phyloP scores from a whole-genome alignment of 2,888 invertebrate genomes.

The Galeopsomyia nigrocyanea region DNA sequence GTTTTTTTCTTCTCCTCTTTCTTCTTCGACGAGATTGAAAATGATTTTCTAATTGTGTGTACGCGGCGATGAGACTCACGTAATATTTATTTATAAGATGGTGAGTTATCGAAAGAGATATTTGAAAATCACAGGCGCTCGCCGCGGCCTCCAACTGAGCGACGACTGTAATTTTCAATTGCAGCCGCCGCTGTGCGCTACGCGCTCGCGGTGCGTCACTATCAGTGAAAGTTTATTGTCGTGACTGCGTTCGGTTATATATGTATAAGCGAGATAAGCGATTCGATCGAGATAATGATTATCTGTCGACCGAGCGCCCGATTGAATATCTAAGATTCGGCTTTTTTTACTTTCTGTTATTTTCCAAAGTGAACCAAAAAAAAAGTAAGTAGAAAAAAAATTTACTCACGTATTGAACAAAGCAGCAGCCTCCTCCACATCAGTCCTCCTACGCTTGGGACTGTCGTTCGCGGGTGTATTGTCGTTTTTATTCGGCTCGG shows the following conservation, averaged over 20 bases:
- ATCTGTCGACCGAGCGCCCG: not conserved
- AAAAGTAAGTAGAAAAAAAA: not conserved
- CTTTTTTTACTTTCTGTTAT: no score
- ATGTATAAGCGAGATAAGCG: not conserved
- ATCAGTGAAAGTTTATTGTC: not conserved
- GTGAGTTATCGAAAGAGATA: not conserved
- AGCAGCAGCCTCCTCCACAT: slow-evolving; percentile 56
- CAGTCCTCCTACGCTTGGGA: slow-evolving; percentile 56
- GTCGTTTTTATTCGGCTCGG: not conserved
- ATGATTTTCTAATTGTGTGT: slow-evolving; percentile 2
- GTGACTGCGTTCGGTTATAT: no score
- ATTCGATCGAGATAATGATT: slow-evolving; percentile 15
- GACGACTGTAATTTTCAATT: not conserved
- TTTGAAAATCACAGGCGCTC: no score
- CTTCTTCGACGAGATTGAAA: not conserved
- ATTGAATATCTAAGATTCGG: not conserved
- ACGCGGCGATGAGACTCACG: slow-evolving; percentile 3
- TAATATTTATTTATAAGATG: slow-evolving; percentile 22
- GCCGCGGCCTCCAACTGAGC: not conserved
- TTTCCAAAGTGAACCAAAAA: no score
- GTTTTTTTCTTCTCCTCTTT: no score
- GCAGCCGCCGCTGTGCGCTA: not conserved
- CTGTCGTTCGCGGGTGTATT: slow-evolving; percentile 43
- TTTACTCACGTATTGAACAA: slow-evolving; percentile 61
- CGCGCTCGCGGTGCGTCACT: not conserved